These are phyloP conservation scores for Autographa pulchrina DNA, from an alignment of 2,888 invertebrate genomes.

Conservation along the genomic window DNA sequence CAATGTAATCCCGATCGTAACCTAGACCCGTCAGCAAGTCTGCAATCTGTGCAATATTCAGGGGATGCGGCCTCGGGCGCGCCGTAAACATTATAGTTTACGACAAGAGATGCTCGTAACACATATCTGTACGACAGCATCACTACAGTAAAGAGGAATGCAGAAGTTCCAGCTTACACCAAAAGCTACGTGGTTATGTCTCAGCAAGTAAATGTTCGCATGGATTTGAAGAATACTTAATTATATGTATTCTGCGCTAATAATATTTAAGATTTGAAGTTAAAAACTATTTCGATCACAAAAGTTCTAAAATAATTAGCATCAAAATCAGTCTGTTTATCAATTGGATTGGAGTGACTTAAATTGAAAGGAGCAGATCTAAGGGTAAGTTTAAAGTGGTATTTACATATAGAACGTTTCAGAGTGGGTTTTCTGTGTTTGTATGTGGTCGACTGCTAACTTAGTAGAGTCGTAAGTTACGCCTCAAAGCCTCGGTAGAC, in stretches of 20 bases:
- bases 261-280: too few relatives aligned
- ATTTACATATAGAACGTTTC: too few relatives aligned
- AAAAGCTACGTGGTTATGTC: background rate
- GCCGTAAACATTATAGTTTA: conserved; percentile 33
- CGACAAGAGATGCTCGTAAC: conserved; percentile 24
- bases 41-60: conserved; percentile 22
- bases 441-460: conserved; percentile 18
- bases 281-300: too few relatives aligned
- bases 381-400: too few relatives aligned
- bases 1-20: background rate
- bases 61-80: conserved; percentile 11
- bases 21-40: conserved; percentile 1
- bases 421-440: background rate
- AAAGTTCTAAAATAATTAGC: too few relatives aligned
- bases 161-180: conserved; percentile 15
- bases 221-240: too few relatives aligned
- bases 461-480: conserved; percentile 25
- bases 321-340: too few relatives aligned
- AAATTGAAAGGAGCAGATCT: too few relatives aligned
- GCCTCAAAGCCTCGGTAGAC: conserved; percentile 21
- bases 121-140: conserved; percentile 1
- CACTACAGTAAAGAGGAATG: background rate
- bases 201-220: background rate
- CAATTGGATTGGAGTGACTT: too few relatives aligned
- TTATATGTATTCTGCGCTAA: too few relatives aligned